A percentile compares a stretch with the other conserved stretches of the same genome.
phyloP scores from a whole-genome alignment of 64 coral and sea anemone species.

The Dendrophyllia cribrosa region DNA sequence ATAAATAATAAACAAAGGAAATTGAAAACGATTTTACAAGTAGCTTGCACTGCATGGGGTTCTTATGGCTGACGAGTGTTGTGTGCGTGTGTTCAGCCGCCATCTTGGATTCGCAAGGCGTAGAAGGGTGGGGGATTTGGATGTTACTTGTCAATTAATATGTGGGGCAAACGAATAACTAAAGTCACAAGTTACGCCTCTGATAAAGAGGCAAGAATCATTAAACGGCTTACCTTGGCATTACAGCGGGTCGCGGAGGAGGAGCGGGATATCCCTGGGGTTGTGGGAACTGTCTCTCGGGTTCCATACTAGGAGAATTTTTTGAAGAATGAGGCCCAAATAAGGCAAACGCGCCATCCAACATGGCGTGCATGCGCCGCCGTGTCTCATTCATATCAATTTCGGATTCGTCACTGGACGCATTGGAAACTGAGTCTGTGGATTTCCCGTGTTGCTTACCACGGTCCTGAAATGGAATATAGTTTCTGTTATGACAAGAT shows the following conservation, averaged over 20 bases:
- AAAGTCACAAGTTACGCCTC: no score
- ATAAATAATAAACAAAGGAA: not conserved
- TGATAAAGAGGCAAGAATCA: not conserved
- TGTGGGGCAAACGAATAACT: no score
- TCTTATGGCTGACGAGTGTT: no score
- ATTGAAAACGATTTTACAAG: no score
- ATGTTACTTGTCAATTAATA: no score
- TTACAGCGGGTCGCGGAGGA: not conserved
- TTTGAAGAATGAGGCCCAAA: conserved; percentile 69
- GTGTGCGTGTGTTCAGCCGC: no score
- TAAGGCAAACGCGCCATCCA: conserved; percentile 91
- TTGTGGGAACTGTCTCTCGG: conserved; percentile 13
- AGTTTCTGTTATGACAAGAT: not conserved
- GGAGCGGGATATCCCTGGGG: conserved; percentile 2
- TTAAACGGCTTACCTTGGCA: not conserved
- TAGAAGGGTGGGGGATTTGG: no score
- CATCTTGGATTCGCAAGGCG: no score
- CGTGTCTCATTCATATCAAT: conserved; percentile 96
- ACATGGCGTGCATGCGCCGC: conserved; percentile 82
- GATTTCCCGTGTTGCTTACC: conserved; percentile 18
- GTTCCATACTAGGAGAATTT: conserved; percentile 35
- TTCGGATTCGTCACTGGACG: conserved; percentile 77
- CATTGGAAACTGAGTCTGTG: not conserved
- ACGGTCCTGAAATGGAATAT: not conserved
- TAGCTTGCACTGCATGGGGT: no score